phyloP scores from a whole-genome alignment of 2,797 vertebrate species.

The Melanotaenia trifasciata region DNA sequence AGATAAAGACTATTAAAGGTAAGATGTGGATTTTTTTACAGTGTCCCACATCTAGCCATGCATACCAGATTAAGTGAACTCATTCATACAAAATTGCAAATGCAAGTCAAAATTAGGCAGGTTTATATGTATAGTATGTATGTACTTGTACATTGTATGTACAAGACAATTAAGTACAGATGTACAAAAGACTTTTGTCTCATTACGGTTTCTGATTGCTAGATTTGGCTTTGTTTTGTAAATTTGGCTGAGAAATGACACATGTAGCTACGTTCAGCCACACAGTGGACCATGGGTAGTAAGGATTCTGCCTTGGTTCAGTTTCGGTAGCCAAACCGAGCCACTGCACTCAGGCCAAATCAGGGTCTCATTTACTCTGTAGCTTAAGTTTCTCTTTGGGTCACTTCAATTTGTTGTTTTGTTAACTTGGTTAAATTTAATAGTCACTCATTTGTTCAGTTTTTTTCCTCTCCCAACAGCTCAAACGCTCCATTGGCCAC shows the following conservation, averaged over 20 bases:
- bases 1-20: background rate
- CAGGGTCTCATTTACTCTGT: background rate
- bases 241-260: background rate
- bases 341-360: background rate
- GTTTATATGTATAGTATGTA: background rate
- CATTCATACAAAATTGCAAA: background rate
- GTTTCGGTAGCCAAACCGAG: background rate
- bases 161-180: background rate
- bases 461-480: background rate
- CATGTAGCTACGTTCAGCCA: background rate
- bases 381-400: background rate
- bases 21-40: background rate
- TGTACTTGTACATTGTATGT: background rate
- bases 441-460: background rate
- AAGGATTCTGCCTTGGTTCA: background rate
- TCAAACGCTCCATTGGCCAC: constrained; percentile 1
- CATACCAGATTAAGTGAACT: background rate
- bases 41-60: background rate
- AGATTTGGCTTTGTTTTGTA: background rate
- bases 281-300: background rate
- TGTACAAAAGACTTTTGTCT: background rate
- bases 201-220: background rate
- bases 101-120: background rate
- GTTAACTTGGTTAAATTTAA: background rate
- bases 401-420: background rate